These are phyloP conservation scores for Nettapus auritus DNA, from an alignment of 2,113 vertebrate genomes.

Conservation along the genomic window DNA sequence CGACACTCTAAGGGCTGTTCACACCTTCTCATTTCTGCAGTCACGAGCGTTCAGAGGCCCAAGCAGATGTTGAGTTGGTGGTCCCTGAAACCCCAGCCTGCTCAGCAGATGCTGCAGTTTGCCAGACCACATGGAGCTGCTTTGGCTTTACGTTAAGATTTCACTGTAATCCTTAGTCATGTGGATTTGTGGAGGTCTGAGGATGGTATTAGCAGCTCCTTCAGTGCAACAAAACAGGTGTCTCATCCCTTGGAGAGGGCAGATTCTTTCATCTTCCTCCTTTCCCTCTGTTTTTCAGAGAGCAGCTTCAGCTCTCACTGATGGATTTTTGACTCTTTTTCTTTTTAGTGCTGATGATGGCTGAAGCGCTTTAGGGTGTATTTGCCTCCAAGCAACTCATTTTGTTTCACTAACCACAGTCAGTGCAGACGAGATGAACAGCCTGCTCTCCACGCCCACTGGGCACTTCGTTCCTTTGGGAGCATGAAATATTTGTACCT, in stretches of 20 bases:
- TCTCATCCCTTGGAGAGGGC: background rate
- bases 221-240: background rate
- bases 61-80: background rate
- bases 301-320: background rate
- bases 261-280: background rate
- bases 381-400: background rate
- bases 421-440: background rate
- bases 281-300: background rate
- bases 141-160: background rate
- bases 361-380: background rate
- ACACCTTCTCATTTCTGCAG: background rate
- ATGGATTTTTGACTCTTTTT: background rate
- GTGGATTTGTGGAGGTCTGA: background rate
- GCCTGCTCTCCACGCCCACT: background rate
- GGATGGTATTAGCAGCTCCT: background rate
- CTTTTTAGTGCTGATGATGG: background rate
- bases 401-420: background rate
- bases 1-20: too few species aligned
- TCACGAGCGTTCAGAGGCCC: background rate
- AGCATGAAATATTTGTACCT: background rate
- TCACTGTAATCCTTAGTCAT: background rate
- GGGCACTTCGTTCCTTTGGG: accelerated
- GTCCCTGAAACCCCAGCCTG: background rate
- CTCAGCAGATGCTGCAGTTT: background rate
- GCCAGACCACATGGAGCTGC: background rate